Evolutionary conservation across 1,140 invertebrate genomes (phyloP).

Genomic region (Danaus plexippus): DNA sequence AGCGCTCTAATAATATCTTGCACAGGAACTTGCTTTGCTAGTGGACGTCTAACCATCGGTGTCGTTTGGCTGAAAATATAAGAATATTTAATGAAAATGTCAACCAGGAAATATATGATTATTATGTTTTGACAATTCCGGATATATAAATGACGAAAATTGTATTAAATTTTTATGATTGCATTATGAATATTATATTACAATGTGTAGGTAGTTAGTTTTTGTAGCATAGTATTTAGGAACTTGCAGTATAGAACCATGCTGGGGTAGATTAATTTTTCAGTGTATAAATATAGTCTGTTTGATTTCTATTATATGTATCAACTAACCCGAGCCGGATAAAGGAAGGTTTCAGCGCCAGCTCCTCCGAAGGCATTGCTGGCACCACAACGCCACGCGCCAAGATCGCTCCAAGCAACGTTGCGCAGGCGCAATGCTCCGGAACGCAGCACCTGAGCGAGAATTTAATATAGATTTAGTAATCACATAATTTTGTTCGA

Average conservation of each 20-base stretch:
- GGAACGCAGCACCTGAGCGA: slow-evolving; percentile 73
- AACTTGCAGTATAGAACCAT: too few relatives aligned
- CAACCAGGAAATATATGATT: too few relatives aligned
- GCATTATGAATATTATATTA: too few relatives aligned
- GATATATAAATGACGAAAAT: too few relatives aligned
- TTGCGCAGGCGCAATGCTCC: slow-evolving; percentile 65
- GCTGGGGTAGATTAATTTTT: too few relatives aligned
- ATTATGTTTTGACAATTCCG: too few relatives aligned
- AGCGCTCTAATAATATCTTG: slow-evolving; percentile 32
- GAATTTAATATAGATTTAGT: too few relatives aligned
- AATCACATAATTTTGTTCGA: too few relatives aligned
- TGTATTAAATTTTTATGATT: too few relatives aligned
- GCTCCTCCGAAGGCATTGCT: slow-evolving; percentile 77
- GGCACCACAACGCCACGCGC: slow-evolving; percentile 81
- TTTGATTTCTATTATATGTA: not conserved
- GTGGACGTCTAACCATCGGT: slow-evolving; percentile 21
- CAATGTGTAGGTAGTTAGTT: too few relatives aligned
- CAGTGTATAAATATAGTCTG: too few relatives aligned
- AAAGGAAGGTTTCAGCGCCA: slow-evolving; percentile 80
- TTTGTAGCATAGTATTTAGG: too few relatives aligned
- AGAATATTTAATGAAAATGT: slow-evolving; percentile 6
- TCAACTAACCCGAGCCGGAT: slow-evolving; percentile 75
- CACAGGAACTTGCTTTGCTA: slow-evolving; percentile 42
- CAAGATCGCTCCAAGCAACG: slow-evolving; percentile 82
- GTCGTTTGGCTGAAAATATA: slow-evolving; percentile 35